Evolutionary conservation across 64 coral and sea anemone genomes (phyloP), one percentile per base, ranked within the genome.

Genomic region (Pachyseris speciosa): DNA sequence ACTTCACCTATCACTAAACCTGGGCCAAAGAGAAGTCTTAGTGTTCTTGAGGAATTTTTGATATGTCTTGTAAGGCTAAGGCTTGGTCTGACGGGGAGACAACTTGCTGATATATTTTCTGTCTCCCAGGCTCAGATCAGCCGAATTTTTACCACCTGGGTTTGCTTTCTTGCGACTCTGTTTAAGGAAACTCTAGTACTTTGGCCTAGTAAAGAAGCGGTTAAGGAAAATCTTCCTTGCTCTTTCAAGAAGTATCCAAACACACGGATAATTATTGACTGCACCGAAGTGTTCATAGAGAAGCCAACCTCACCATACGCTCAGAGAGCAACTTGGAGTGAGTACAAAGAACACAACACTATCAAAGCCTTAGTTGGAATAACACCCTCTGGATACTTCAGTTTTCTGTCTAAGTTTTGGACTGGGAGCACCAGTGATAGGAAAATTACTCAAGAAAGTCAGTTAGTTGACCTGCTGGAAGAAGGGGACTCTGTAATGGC

Each of bases 401-500:
- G 74, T 26, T 90, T 90, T 90, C 19, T 90, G 42, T 90, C 87
- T 0, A 49, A 69, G n/a, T 90, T 90, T 90, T 90, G 87, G 74
- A 80, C 72, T 37, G 87, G 87, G 29, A 49, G 15, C 42, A 49
- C 87, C 17, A 80, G 74, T 80, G 74, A 89, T 30, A 37, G 73
- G 31, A 89, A 89, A 79, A 89, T 89, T 15, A 89, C 87, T 20
- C 87, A 89, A 31, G 87, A 89, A 30, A 47, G 71, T 89, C 48
- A 51, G 2, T 37, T 89, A 25, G 34, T 89, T n/a, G 72, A 89
- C 11, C 60, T 89, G 59, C 38, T 89, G 37, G 87, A 89, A 27
- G 73, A 80, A 17, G 87, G 74, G 2, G 87, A 90, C 60, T 69
- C 74, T 0, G 87, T 90, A 29, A 89, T 89, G 87, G 73, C 87